Evolutionary conservation across 2,888 invertebrate species (phyloP).

Genomic region (Patella caerulea): DNA sequence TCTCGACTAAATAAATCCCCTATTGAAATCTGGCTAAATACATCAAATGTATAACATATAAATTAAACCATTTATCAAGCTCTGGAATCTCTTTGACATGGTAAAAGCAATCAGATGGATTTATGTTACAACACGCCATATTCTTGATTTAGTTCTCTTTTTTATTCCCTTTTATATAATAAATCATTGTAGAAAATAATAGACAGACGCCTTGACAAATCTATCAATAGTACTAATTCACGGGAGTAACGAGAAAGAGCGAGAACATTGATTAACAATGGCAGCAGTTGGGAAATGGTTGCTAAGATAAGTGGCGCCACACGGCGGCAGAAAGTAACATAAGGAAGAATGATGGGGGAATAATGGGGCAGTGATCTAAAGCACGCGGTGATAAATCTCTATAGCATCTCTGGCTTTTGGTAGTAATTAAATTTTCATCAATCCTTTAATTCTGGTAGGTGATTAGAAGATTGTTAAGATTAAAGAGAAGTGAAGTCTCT

Average conservation of each 20-base stretch:
- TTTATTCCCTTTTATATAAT: neutral
- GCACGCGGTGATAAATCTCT: neutral
- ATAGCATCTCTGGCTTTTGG: neutral
- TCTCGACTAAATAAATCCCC: neutral
- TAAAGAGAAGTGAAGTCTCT: neutral
- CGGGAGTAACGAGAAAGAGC: constrained; percentile 13
- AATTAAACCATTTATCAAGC: neutral
- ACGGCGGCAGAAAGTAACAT: constrained; percentile 7
- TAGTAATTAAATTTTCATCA: constrained; percentile 10
- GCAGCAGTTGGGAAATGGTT: constrained; percentile 12
- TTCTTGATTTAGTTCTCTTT: neutral
- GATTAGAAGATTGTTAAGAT: no score
- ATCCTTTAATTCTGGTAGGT: neutral
- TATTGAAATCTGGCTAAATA: neutral
- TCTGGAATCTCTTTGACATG: neutral
- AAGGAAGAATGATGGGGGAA: neutral
- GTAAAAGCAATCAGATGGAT: constrained; percentile 2
- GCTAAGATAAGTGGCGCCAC: constrained; percentile 13
- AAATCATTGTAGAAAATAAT: neutral
- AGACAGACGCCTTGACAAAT: constrained; percentile 7
- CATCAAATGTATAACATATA: neutral
- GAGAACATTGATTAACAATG: constrained; percentile 13
- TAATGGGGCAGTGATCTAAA: neutral
- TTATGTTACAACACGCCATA: neutral
- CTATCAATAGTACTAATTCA: constrained; percentile 7